These are phyloP conservation scores for Periparus ater DNA, from an alignment of 2,797 vertebrate species.

Conservation along the genomic window DNA sequence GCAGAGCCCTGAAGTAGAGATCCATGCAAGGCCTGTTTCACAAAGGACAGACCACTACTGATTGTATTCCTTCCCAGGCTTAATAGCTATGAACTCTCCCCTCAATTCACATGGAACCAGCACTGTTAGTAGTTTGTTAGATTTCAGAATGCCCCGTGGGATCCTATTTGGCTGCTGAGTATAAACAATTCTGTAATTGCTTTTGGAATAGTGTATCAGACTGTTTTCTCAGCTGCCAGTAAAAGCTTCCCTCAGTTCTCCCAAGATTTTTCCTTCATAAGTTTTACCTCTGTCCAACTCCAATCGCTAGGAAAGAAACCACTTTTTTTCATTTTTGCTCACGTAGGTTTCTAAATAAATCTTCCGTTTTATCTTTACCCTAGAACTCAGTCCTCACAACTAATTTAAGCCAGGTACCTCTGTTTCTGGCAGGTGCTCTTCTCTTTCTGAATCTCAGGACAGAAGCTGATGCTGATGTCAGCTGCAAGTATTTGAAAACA, in stretches of 20 bases:
- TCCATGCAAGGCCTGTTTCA: neutral
- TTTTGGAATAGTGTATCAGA: conserved; percentile 1
- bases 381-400: neutral
- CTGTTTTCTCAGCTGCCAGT: conserved; percentile 41
- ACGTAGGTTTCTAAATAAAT: conserved; percentile 9
- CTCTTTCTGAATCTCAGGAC: neutral
- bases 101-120: conserved; percentile 21
- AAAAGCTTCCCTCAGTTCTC: conserved; percentile 12
- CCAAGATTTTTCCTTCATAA: neutral
- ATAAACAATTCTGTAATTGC: neutral
- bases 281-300: conserved; percentile 1
- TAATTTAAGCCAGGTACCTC: neutral
- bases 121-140: neutral
- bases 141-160: conserved; percentile 16
- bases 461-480: neutral
- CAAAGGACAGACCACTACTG: neutral
- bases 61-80: neutral
- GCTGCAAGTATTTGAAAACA: neutral
- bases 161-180: conserved; percentile 7
- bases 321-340: neutral
- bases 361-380: neutral
- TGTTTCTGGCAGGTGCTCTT: neutral
- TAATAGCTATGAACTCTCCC: conserved; percentile 8
- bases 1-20: neutral
- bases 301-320: neutral